Evolutionary conservation across 2,888 invertebrate species (phyloP).

Genomic region (Eilema griseolum): DNA sequence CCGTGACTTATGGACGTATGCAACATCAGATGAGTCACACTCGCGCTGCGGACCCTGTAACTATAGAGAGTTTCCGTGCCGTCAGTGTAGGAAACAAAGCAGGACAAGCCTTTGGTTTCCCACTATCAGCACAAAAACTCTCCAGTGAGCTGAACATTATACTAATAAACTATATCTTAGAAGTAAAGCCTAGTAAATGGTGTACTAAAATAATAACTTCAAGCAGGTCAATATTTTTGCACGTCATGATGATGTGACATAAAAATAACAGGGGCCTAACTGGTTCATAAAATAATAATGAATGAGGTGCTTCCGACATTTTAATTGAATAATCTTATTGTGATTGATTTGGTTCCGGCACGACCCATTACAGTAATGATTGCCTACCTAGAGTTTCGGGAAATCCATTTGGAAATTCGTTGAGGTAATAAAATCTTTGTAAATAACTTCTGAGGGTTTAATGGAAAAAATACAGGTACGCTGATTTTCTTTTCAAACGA

Average conservation of each 20-base stretch:
- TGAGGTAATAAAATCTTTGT: conserved; percentile 5
- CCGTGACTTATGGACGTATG: too few species aligned
- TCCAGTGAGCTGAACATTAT: too few species aligned
- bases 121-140: too few species aligned
- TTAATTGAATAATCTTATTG: conserved; percentile 39
- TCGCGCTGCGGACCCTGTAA: too few species aligned
- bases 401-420: conserved; percentile 3
- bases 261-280: conserved; percentile 34
- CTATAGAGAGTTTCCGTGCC: too few species aligned
- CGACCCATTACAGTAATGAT: conserved; percentile 19
- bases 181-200: background rate
- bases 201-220: background rate
- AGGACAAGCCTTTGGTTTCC: too few species aligned
- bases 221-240: conserved; percentile 30
- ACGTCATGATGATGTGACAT: conserved; percentile 36
- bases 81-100: too few species aligned
- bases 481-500: background rate
- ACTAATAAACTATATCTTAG: background rate
- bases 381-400: conserved; percentile 10
- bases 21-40: too few species aligned
- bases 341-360: conserved; percentile 28
- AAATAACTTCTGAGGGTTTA: background rate
- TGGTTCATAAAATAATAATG: conserved; percentile 34
- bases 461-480: background rate
- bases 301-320: conserved; percentile 35